Evolutionary conservation across 2,888 invertebrate species (phyloP).

Genomic region (Brachynemurus nebulosus): DNA sequence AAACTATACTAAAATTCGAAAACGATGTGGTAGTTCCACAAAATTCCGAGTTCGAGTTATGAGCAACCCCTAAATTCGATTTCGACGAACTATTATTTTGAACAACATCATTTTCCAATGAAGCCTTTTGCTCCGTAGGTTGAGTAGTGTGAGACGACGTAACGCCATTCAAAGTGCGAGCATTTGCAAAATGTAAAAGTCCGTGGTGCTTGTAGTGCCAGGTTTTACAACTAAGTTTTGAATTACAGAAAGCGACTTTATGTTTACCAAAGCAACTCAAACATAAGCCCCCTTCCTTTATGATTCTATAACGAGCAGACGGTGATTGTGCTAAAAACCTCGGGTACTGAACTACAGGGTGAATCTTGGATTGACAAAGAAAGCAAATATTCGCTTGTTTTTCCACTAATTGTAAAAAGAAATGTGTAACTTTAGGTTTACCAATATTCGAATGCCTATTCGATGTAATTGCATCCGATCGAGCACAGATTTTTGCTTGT

Average conservation of each 20-base stretch:
- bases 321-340: too few species aligned
- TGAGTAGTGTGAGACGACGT: too few species aligned
- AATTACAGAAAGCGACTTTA: neutral
- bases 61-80: too few species aligned
- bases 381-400: neutral
- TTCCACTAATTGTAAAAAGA: neutral
- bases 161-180: too few species aligned
- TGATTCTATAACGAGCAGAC: neutral
- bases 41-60: too few species aligned
- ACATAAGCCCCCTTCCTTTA: neutral
- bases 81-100: neutral
- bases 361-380: neutral
- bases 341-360: neutral
- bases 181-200: neutral
- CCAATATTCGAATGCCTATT: neutral
- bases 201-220: neutral
- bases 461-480: neutral
- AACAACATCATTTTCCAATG: neutral
- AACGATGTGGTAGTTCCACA: too few species aligned
- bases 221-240: neutral
- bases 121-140: too few species aligned
- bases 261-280: neutral
- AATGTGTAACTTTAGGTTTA: neutral
- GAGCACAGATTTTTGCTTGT: neutral
- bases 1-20: too few species aligned